Evolutionary conservation across 2,113 vertebrate species (phyloP).

Genomic region (Ibidorhyncha struthersii): DNA sequence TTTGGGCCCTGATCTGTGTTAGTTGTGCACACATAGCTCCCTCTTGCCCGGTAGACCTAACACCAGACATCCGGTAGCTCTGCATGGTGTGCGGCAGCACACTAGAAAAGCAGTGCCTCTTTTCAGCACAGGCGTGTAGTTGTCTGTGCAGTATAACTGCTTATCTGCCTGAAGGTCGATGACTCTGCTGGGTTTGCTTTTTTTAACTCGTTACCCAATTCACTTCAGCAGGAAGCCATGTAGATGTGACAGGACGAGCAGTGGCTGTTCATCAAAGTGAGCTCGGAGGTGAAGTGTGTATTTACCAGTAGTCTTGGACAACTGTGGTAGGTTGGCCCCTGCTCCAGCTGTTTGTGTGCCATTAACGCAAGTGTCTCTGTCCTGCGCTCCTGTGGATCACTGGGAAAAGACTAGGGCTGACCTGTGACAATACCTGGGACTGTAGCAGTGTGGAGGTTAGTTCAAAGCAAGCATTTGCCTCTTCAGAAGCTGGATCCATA

Average conservation of each 20-base stretch:
- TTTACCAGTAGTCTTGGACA: neutral
- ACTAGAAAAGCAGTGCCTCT: neutral
- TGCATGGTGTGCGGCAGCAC: neutral
- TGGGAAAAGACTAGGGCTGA: neutral
- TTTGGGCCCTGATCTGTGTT: neutral
- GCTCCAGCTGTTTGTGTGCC: neutral
- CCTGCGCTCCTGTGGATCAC: accelerated
- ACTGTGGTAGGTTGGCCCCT: neutral
- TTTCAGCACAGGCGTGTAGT: neutral
- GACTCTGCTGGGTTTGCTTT: neutral
- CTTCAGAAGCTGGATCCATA: neutral
- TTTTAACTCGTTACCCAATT: neutral
- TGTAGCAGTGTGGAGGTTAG: neutral
- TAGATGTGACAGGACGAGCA: neutral
- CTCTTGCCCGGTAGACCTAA: neutral
- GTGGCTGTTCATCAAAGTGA: neutral
- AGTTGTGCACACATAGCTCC: neutral
- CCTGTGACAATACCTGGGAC: neutral
- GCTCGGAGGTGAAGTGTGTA: neutral
- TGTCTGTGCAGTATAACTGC: neutral
- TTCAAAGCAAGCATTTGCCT: neutral
- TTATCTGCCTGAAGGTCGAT: neutral
- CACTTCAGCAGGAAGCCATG: neutral
- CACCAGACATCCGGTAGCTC: neutral
- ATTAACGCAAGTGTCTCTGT: neutral